Evolutionary conservation across 2,888 invertebrate species (phyloP).

Genomic region (Polietes domitor): DNA sequence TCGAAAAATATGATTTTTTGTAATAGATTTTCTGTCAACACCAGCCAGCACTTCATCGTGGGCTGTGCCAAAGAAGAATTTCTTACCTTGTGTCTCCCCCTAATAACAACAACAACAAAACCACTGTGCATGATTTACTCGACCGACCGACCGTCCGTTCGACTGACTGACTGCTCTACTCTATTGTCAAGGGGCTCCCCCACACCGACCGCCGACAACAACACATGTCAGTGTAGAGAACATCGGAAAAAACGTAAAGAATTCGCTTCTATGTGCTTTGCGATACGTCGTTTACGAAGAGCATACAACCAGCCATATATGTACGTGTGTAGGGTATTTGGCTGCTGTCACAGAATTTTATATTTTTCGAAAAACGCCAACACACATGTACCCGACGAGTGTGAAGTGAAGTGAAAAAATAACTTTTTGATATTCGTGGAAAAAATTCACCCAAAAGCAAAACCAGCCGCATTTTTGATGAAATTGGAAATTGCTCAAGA

Average conservation of each 20-base stretch:
- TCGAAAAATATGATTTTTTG: slow-evolving; percentile 57
- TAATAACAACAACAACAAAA: slow-evolving; percentile 47
- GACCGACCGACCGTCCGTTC: slow-evolving; percentile 35
- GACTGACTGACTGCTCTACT: slow-evolving; percentile 24
- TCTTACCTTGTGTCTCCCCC: slow-evolving; percentile 46
- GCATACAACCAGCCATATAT: slow-evolving; percentile 1
- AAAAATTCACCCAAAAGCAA: background rate
- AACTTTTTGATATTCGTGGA: slow-evolving; percentile 1
- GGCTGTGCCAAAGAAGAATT: background rate
- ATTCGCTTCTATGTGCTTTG: slow-evolving; percentile 7
- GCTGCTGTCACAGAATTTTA: slow-evolving; percentile 40
- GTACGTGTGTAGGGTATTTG: slow-evolving; percentile 55
- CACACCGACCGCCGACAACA: background rate
- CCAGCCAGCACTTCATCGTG: slow-evolving; percentile 55
- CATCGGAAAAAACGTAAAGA: background rate
- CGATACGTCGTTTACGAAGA: slow-evolving; percentile 34
- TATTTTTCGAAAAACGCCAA: slow-evolving; percentile 54
- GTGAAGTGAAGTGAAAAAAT: slow-evolving; percentile 41
- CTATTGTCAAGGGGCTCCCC: slow-evolving; percentile 11
- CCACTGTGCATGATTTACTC: slow-evolving; percentile 58
- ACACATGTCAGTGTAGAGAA: slow-evolving; percentile 38
- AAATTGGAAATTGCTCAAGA: background rate
- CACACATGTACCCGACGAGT: slow-evolving; percentile 60
- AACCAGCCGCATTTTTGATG: background rate
- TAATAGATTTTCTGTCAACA: slow-evolving; percentile 61